Percentiles rank a stretch among this genome's conserved stretches.
Evolutionary conservation across 2,113 vertebrate species (phyloP).

Genomic region (cat (Felis catus)): DNA sequence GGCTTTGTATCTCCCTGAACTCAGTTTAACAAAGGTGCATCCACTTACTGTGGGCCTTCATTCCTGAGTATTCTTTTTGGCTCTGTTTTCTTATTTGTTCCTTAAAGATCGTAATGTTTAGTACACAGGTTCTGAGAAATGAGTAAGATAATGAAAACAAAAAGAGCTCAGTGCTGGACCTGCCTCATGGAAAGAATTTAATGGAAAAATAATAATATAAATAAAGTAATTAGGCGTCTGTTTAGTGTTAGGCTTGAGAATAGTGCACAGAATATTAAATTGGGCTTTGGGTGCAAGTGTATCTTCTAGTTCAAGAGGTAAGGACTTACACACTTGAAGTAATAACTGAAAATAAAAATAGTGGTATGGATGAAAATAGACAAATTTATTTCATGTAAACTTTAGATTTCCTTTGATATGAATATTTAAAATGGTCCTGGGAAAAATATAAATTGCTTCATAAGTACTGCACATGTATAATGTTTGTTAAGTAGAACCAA

Average conservation of each 20-base stretch:
- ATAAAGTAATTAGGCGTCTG: not conserved
- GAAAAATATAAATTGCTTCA: not conserved
- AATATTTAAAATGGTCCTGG: not conserved
- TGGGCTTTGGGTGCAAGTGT: not conserved
- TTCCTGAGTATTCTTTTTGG: not conserved
- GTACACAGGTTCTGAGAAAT: not conserved
- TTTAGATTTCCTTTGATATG: not conserved
- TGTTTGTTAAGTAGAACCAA: not conserved
- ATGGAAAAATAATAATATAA: not conserved
- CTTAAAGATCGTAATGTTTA: not conserved
- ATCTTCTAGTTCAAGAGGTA: not conserved
- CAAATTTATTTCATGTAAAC: not conserved
- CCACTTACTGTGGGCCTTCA: not conserved
- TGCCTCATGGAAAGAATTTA: not conserved
- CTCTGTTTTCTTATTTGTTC: not conserved
- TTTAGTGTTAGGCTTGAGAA: not conserved
- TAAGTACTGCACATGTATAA: not conserved
- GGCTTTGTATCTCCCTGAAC: not conserved
- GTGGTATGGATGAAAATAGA: not conserved
- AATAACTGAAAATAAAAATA: not conserved
- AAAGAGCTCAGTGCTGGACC: not conserved
- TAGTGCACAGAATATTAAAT: not conserved
- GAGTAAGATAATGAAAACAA: not conserved
- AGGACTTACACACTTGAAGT: not conserved
- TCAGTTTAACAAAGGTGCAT: not conserved